Base-by-base conservation (phyloP, 2,797 vertebrate species). In the Megaceryle alcyon region DNA sequence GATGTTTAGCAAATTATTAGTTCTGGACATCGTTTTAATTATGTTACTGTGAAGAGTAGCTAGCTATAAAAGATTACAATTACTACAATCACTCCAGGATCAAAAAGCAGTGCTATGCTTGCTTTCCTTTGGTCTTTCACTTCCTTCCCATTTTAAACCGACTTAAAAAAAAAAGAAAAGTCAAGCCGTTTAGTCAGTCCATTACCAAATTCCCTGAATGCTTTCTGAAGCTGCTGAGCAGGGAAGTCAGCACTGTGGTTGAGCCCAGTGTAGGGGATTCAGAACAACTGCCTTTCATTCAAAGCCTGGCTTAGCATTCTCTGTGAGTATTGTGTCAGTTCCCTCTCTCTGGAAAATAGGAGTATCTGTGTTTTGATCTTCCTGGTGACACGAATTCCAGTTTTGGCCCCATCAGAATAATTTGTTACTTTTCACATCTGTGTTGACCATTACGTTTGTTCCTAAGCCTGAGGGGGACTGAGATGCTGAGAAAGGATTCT, bases 91-190 rank as follows among this genome's bases (percentile, higher is more conserved):
- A 85, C 53, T 82, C 60, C 28, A 61, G 81, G 81, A 94, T 94
- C 61, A 90, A 92, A 96, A 96, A 85, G 65, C 72, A 80, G 73
- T 37, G 33, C 44, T 82, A 15, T 53, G 33, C 73, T 88, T 95
- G 75, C 60, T 95, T 96, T 92, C 29, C 91, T 90, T 92, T 87
- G 85, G 78, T 94, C 82, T 96, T 91, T 90, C 64, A 28, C 64
- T 95, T 93, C 90, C 77, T 92, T 88, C 86, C 57, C 51, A 22
- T 85, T 90, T 87, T 63, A 85, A 78, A 82, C 46, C 76, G 59
- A 79, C 59, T 70, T 77, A 70, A 75, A 80, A n/a, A 49, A 19
- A 35, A 35, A 35, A 35, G 8, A 37, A 21, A 20, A 25, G 18
- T 71, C 43, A 43, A 68, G 70, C 54, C 10, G 14, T 84, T 93